Base-by-base conservation (phyloP, 2,888 invertebrate genomes). In the Heteromurus nitidus region DNA sequence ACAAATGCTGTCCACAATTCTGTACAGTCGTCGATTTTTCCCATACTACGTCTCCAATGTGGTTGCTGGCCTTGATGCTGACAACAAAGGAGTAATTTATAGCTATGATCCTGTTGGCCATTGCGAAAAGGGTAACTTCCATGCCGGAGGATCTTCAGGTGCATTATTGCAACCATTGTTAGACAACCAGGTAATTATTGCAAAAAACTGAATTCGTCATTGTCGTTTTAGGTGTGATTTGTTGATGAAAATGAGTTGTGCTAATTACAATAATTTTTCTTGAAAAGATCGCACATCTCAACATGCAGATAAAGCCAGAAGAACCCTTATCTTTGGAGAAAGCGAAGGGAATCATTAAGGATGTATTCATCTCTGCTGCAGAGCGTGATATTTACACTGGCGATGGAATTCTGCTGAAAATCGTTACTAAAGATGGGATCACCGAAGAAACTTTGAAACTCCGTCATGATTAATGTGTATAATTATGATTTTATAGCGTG, bases 381-480 rank as follows among this genome's bases (percentile, higher is more conserved):
- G 99, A 99, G 89, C 93, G 99, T 88, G 99, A 99, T 89, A 99
- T 98, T 88, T 95, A 97, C 88, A 98, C 98, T 79, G 99, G 99
- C 65, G 99, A 99, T 91, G 93, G 93, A 80, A 94, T 98, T 87
- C 91, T 92, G 82, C 94, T 99, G 86, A 93, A 95, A 87, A 91
- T 97, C 83, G 95, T 98, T 86, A 97, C 96, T 20, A 95, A 95
- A 87, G 94, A 94, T 90, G 98, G 97, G 0, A 92, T 95, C 80
- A 92, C 93, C 88, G 93, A 92, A 89, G 93, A 92, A 86, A 89
- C 87, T 5, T 95, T 95, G 89, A 92, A 93, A 82, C 91, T 98
- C 82, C 93, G 98, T 88, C 94, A 93, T 90, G 98, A 98, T 94
- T 98, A 94, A 92, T 31, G 18, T 9, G 20, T 26, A 22, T 28